Evolutionary conservation across 1,140 invertebrate genomes (phyloP).

Genomic region (Linepithema humile): DNA sequence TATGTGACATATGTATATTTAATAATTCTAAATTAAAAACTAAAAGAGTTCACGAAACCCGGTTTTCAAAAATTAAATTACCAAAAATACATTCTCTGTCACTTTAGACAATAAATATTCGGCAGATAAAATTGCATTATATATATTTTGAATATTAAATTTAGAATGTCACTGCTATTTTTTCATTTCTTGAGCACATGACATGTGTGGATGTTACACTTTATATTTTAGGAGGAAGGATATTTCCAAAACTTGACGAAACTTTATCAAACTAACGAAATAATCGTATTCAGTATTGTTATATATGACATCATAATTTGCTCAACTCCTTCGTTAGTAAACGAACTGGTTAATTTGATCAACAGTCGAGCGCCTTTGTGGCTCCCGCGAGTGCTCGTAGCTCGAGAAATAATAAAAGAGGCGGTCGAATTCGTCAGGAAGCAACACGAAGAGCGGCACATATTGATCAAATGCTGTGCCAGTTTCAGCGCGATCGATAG

Average conservation of each 20-base stretch:
- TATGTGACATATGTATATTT: too few species aligned
- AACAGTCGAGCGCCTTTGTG: conserved; percentile 25
- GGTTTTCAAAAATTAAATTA: not conserved
- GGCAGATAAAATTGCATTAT: not conserved
- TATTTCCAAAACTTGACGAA: conserved; percentile 20
- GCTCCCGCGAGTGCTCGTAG: not conserved
- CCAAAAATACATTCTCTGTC: not conserved
- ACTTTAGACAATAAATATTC: not conserved
- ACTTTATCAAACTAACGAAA: conserved; percentile 46
- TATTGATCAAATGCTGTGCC: conserved; percentile 61
- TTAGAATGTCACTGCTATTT: not conserved
- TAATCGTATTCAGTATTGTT: not conserved
- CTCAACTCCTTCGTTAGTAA: conserved; percentile 31
- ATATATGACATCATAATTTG: conserved; percentile 24
- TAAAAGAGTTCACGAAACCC: too few species aligned
- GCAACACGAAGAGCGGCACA: conserved; percentile 34
- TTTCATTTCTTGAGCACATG: not conserved
- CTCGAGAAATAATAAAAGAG: conserved; percentile 44
- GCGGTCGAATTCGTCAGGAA: conserved; percentile 38
- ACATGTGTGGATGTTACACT: conserved; percentile 6
- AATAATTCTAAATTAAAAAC: too few species aligned
- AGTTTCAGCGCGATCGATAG: conserved; percentile 63
- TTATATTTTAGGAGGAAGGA: too few species aligned
- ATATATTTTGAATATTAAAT: not conserved
- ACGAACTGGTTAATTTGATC: conserved; percentile 17